Conservation (phyloP, 2,797 vertebrate genomes). For the Eptatretus atami region DNA sequence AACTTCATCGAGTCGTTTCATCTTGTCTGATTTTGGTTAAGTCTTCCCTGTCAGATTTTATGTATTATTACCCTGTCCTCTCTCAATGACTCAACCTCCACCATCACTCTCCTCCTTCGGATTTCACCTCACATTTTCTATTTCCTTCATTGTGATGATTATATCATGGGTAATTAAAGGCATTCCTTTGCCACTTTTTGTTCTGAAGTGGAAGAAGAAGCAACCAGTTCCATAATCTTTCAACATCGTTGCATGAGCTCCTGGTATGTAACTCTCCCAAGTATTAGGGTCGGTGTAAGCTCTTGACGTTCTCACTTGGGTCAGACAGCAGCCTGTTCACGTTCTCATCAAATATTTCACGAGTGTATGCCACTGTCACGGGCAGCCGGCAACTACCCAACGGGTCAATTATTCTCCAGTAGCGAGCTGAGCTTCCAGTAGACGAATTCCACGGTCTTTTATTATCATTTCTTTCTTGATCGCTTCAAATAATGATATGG, state of each 20-base stretch:
- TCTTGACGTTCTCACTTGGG: slow-evolving; percentile 20
- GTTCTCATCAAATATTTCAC: slow-evolving; percentile 28
- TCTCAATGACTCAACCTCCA: too few species aligned
- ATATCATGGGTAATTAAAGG: background rate
- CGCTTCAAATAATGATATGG: slow-evolving; percentile 10
- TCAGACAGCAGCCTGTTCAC: slow-evolving; percentile 22
- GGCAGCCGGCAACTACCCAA: slow-evolving; percentile 26
- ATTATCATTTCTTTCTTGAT: slow-evolving; percentile 32
- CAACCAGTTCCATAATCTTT: slow-evolving; percentile 23
- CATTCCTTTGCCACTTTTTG: background rate
- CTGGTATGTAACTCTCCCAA: slow-evolving; percentile 17
- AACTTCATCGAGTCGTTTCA: background rate
- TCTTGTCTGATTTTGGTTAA: too few species aligned
- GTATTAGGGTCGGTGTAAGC: slow-evolving; percentile 31
- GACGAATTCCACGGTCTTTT: slow-evolving; percentile 23
- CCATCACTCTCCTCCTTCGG: too few species aligned
- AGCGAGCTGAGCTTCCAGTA: slow-evolving; percentile 30
- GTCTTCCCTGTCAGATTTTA: too few species aligned
- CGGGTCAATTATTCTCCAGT: slow-evolving; percentile 33
- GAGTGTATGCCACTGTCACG: slow-evolving; percentile 24
- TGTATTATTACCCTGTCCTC: too few species aligned
- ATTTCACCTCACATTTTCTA: background rate
- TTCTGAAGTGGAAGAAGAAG: slow-evolving; percentile 1
- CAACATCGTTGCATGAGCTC: slow-evolving; percentile 22
- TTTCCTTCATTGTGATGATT: slow-evolving; percentile 1